phyloP scores from a whole-genome alignment of 2,888 invertebrate species.

The Protodeltote pygarga region DNA sequence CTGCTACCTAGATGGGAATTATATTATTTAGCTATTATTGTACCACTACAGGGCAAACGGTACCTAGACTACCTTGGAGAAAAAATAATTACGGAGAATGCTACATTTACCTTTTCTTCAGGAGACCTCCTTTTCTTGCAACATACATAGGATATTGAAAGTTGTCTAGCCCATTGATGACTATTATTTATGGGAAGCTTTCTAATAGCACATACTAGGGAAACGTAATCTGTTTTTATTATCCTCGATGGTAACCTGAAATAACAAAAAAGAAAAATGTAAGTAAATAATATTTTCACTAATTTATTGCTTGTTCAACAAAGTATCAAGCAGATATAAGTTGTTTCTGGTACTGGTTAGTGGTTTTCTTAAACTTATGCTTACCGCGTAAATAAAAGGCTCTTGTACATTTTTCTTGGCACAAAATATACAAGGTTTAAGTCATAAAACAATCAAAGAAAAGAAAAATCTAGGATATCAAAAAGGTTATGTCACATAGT shows the following conservation, averaged over 20 bases:
- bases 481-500: constrained; percentile 44
- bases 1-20: no score
- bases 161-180: constrained; percentile 54
- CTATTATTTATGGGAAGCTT: constrained; percentile 32
- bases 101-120: constrained; percentile 86
- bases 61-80: no score
- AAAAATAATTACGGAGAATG: no score
- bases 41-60: no score
- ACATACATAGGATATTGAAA: constrained; percentile 68
- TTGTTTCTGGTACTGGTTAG: background rate
- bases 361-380: constrained; percentile 19
- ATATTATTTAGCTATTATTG: no score
- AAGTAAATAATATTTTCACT: background rate
- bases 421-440: constrained; percentile 10
- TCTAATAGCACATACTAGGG: constrained; percentile 47
- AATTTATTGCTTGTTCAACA: background rate
- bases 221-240: constrained; percentile 57
- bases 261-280: constrained; percentile 9
- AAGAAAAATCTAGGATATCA: constrained; percentile 1
- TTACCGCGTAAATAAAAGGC: constrained; percentile 68
- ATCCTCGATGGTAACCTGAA: constrained; percentile 66
- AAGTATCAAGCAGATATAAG: background rate
- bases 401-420: constrained; percentile 67
- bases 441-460: constrained; percentile 4
- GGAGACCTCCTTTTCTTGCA: constrained; percentile 88